Conservation (phyloP, 1,140 invertebrate genomes). For the Pogonognathellus flavescens region DNA sequence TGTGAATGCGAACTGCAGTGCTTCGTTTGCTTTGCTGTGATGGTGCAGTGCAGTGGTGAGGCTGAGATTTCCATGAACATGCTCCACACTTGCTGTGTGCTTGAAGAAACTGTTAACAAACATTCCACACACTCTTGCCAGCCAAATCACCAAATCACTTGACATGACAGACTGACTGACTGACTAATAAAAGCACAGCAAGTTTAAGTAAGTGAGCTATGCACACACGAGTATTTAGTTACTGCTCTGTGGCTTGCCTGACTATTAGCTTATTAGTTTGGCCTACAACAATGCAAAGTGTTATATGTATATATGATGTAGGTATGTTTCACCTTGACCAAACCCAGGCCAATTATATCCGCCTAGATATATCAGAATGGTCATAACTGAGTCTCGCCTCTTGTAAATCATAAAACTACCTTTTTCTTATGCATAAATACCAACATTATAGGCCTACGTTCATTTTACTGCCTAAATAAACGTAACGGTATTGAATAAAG, state of each 20-base stretch:
- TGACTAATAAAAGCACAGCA: neutral
- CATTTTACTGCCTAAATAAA: conserved; percentile 12
- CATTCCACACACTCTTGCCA: too few species aligned
- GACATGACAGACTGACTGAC: too few species aligned
- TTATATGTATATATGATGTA: too few species aligned
- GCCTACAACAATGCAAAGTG: conserved; percentile 34
- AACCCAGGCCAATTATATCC: conserved; percentile 39
- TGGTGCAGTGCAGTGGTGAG: neutral
- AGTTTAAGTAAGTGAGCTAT: neutral
- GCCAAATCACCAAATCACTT: too few species aligned
- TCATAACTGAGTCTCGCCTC: conserved; percentile 23
- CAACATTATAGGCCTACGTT: conserved; percentile 30
- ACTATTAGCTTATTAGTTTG: neutral
- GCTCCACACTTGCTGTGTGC: too few species aligned
- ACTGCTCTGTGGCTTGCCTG: too few species aligned
- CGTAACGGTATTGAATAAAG: conserved; percentile 28
- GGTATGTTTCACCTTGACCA: conserved; percentile 29
- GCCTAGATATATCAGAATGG: conserved; percentile 37
- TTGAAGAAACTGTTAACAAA: too few species aligned
- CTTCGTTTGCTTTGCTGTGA: neutral
- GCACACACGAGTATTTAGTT: neutral
- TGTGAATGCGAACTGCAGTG: neutral
- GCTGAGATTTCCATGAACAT: too few species aligned
- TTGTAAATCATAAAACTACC: conserved; percentile 41
- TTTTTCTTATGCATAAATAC: neutral